Base-by-base conservation (phyloP, 2,113 vertebrate genomes). In the Oncorhynchus gorbuscha region DNA sequence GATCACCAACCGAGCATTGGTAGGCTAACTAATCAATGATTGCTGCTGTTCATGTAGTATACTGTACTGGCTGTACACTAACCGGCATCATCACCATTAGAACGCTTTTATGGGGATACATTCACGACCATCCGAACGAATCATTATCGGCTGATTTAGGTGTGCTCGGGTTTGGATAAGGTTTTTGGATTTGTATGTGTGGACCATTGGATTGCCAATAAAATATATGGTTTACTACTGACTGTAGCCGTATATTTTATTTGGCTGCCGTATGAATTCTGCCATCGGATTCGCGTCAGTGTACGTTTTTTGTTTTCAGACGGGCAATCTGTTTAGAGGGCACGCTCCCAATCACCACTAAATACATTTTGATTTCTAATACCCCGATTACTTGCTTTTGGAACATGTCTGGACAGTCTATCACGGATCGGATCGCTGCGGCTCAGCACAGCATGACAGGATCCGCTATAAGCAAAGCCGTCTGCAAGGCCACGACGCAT, bases 401-500 rank as follows among this genome's bases (percentile, higher is more conserved):
- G 79, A 93, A 86, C 83, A 95, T 95, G 94, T 95, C 94, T 92
- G 95, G 96, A 74, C 96, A 97, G 93, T 95, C 96, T 79, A 90
- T 96, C 82, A 96, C 95, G 79, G 95, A 96, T 90, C 94, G 95
- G 84, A 95, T 96, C 92, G 93, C 94, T 85, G 94, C 95, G 79
- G 95, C 95, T 73, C 95, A 96, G 91, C 95, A 96, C 93, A 94
- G 94, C 85, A 95, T 95, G 92, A 95, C 94, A 87, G 95, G 95
- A 9, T 96, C 95, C 49, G 93, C 95, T 71, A 89, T 96, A 83
- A 92, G 95, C 89, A 96, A 96, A 80, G 94, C 94, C 58, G 95
- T 96, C 58, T 96, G 95, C 91, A 96, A 96, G 92, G 94, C 95
- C 83, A 96, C 94, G 80, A 96, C 95, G 82, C 95, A 96, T 79